Conservation (phyloP, 2,113 vertebrate genomes). For the Talpa occidentalis region DNA sequence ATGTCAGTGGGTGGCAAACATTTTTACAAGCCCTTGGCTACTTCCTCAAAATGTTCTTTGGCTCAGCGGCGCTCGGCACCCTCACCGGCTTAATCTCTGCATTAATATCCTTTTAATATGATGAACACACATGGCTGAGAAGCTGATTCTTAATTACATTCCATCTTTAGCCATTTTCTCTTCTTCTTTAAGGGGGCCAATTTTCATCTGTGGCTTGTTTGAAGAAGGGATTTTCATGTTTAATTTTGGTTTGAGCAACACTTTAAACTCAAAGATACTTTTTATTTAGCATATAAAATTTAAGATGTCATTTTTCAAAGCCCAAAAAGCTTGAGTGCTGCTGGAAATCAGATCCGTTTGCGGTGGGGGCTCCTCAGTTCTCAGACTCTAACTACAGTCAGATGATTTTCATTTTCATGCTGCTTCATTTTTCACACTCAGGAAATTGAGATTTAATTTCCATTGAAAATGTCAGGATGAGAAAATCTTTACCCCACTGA, state of each 20-base stretch:
- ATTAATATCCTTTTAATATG: constrained; percentile 93
- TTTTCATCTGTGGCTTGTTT: constrained; percentile 46
- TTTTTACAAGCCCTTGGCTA: constrained; percentile 96
- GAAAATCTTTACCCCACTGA: constrained; percentile 31
- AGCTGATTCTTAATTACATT: neutral
- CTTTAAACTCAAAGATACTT: neutral
- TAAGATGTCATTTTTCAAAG: constrained; percentile 14
- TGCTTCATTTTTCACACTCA: constrained; percentile 59
- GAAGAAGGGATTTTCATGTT: constrained; percentile 50
- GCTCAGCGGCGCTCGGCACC: constrained; percentile 97
- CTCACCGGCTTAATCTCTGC: constrained; percentile 98
- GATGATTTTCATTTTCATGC: constrained; percentile 53
- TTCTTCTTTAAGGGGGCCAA: neutral
- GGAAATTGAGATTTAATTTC: constrained; percentile 61
- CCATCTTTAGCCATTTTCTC: constrained; percentile 5
- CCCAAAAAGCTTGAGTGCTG: neutral
- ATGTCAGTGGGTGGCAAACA: constrained; percentile 95
- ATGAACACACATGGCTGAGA: neutral
- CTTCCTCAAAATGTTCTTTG: constrained; percentile 99
- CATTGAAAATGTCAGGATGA: constrained; percentile 36
- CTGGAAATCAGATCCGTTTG: neutral
- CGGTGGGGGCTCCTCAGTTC: constrained; percentile 46
- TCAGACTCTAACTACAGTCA: constrained; percentile 59
- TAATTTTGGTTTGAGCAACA: constrained; percentile 35
- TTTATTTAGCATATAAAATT: neutral